Percentiles rank a stretch among this genome's conserved stretches.
phyloP scores from a whole-genome alignment of 2,888 invertebrate species.

The Abrostola triplasia region DNA sequence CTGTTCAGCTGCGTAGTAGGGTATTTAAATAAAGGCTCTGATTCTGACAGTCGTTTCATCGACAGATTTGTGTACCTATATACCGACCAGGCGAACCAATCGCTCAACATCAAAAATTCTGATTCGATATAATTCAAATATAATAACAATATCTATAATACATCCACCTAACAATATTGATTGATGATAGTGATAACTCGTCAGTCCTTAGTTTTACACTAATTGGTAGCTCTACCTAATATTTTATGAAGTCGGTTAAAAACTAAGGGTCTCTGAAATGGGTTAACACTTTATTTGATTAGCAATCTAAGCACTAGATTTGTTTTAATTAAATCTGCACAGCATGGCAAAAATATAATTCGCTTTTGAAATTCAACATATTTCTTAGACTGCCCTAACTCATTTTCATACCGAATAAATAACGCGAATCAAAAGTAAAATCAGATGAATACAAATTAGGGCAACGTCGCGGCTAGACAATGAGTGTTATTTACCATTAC shows the following conservation, averaged over 20 bases:
- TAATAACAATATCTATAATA: too few species aligned
- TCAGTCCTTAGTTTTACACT: too few species aligned
- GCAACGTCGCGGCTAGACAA: constrained; percentile 20
- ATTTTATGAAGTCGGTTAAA: too few species aligned
- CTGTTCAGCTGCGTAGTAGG: constrained; percentile 13
- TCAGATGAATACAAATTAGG: constrained; percentile 21
- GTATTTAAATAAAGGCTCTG: constrained; percentile 61
- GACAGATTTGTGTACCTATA: constrained; percentile 43
- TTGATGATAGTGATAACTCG: too few species aligned
- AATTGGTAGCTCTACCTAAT: too few species aligned
- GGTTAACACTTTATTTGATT: too few species aligned
- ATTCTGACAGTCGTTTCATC: constrained; percentile 60
- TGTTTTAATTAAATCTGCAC: too few species aligned
- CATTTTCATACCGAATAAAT: constrained; percentile 15
- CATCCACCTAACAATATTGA: too few species aligned
- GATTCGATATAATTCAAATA: too few species aligned
- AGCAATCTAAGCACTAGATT: too few species aligned
- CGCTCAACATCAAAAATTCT: background rate
- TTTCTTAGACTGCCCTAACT: constrained; percentile 5
- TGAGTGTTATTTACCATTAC: constrained; percentile 22
- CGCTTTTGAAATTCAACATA: background rate
- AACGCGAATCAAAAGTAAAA: constrained; percentile 15
- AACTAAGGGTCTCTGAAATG: too few species aligned
- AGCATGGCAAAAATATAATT: too few species aligned
- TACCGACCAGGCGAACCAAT: constrained; percentile 25